Evolutionary conservation across 2,888 invertebrate species (phyloP), one percentile per base, ranked within the genome.

Genomic region (Drosophila anceps): DNA sequence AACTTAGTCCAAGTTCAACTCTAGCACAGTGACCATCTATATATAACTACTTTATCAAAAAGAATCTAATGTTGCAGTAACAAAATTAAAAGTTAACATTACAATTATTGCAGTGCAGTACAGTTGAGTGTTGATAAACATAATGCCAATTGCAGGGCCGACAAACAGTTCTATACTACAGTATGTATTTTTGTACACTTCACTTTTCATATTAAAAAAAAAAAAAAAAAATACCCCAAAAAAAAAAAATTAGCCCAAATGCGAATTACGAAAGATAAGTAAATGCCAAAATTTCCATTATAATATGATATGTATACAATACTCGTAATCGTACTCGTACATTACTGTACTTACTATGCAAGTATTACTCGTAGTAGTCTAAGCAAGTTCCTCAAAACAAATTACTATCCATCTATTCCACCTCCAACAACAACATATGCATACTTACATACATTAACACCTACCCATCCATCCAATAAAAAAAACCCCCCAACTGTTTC

Each of bases 21-120:
- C n/a, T 31, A 70, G 81, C 63, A 76, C 61, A 48, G 55, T 39
- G 67, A 58, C 46, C 63, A 66, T 24, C 46, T 61, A 67, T 60
- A 58, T 65, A 51, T 62, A 29, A 54, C 13, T 24, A 24, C 24
- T 53, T 62, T 41, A 55, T 31, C 55, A 68, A 67, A 67, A 59
- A 53, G 55, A 71, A 53, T 51, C 53, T 64, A 68, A 67, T 70
- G 55, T 69, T 81, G 70, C 79, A 76, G 66, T 79, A 72, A 76
- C 69, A 76, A 84, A 70, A 82, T 76, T 84, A 74, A 80, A 80
- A 87, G 82, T 89, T 82, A 89, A 82, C 88, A 75, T 90, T 89
- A 88, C 90, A 90, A 88, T 90, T 90, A 87, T 90, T 90, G 85
- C 90, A 89, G 90, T 88, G 79, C 86, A 89, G 73, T 71, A 79